These are phyloP conservation scores for Callaeas wilsoni DNA, from an alignment of 2,113 vertebrate species.

Conservation along the genomic window DNA sequence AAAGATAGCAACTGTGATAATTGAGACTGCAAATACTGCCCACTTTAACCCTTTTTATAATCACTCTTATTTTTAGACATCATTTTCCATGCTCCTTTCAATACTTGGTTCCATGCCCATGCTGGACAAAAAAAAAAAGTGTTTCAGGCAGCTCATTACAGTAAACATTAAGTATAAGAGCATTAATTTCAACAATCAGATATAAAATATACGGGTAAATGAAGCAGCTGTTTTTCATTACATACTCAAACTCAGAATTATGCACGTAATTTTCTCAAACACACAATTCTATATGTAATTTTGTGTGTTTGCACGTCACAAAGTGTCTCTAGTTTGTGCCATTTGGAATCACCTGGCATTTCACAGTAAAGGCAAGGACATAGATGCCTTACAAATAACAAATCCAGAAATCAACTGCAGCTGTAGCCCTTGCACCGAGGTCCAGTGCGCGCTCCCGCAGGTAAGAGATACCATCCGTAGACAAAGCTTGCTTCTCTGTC, in stretches of 20 bases:
- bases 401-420: neutral
- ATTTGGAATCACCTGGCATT: neutral
- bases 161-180: neutral
- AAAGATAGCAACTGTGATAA: neutral
- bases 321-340: neutral
- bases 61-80: neutral
- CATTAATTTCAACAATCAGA: neutral
- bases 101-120: neutral
- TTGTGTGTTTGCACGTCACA: neutral
- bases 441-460: fast-evolving
- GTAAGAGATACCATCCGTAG: neutral
- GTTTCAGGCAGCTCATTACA: neutral
- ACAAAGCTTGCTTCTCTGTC: constrained; percentile 17
- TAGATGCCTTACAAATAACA: neutral
- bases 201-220: neutral
- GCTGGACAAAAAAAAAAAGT: neutral
- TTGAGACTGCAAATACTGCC: neutral
- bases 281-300: neutral
- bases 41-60: neutral
- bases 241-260: neutral
- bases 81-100: neutral
- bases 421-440: neutral
- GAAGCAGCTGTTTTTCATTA: neutral
- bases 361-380: neutral
- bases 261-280: neutral